Evolutionary conservation across 2,113 vertebrate genomes (phyloP), one percentile per base, ranked within the genome.

Genomic region (Salvator merianae): DNA sequence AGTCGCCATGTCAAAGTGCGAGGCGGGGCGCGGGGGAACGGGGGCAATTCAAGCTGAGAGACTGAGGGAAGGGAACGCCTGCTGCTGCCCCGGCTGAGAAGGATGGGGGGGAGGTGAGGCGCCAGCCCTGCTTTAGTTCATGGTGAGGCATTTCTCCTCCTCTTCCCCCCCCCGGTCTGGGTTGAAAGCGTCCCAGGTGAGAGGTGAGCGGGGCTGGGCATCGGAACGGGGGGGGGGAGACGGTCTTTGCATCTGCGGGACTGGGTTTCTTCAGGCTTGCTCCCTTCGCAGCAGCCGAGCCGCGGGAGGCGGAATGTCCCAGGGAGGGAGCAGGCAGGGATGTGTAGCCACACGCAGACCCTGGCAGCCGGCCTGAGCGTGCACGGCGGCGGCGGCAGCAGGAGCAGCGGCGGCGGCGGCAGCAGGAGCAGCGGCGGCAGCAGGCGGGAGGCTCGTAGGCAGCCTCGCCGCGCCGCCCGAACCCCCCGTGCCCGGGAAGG

Each of bases 311-410:
- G 88, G 82, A 87, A 81, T 18, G 89, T 89, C 76, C 89, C 93
- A 86, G 92, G 87, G 87, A 72, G 84, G 77, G 89, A 82, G 79
- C 88, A 74, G 89, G 79, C 88, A 74, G 89, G 79, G 92, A 90
- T 89, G 91, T 92, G 91, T 87, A 90, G 86, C 88, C 89, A 92
- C 91, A 92, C 91, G 91, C 91, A 81, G 89, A 88, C 88, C 84
- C 91, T 92, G 91, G 91, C 91, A 92, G 89, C 86, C 91, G 91
- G 91, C 91, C 91, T 89, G 91, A 86, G 87, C 85, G 87, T 81
- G 75, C 86, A 85, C 83, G 82, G 87, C 84, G 63, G 88, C 79
- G 74, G 82, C 77, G 66, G 72, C 76, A 6, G 74, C 53, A 6
- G 77, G 69, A 40, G 47, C 59, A 34, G 81, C 76, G 4, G 69